phyloP scores from a whole-genome alignment of 2,797 vertebrate genomes.

The Leptoclinus maculatus region DNA sequence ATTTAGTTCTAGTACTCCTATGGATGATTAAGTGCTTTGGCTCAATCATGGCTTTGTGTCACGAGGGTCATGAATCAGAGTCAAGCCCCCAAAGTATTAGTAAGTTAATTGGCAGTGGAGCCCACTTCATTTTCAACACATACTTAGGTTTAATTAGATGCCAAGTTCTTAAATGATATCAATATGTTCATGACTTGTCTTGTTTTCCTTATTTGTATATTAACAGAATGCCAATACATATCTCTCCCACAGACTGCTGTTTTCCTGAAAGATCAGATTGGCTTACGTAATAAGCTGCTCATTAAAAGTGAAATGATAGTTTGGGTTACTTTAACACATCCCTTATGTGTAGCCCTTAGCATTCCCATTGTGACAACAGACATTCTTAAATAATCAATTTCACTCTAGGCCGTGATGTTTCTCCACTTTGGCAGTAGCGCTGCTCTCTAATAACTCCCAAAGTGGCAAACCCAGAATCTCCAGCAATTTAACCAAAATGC shows the following conservation, averaged over 20 bases:
- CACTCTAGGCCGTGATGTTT: background rate
- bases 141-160: constrained; percentile 37
- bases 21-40: constrained; percentile 11
- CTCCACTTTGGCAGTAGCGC: background rate
- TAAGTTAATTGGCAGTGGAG: constrained; percentile 42
- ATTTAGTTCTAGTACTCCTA: background rate
- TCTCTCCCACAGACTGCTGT: background rate
- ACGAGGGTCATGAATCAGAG: constrained; percentile 23
- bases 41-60: background rate
- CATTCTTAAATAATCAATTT: constrained; percentile 21
- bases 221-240: background rate
- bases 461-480: background rate
- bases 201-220: background rate
- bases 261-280: background rate
- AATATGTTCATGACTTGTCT: background rate
- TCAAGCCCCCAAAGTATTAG: constrained; percentile 25
- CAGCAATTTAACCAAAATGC: constrained; percentile 13
- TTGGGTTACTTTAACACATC: constrained; percentile 9
- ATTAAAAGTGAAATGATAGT: constrained; percentile 7
- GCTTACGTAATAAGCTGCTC: background rate
- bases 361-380: constrained; percentile 4
- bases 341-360: background rate
- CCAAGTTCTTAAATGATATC: constrained; percentile 8
- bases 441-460: background rate
- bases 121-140: constrained; percentile 16